Evolutionary conservation across 2,888 invertebrate genomes (phyloP), one percentile per base, ranked within the genome.

Genomic region (Leistus spinibarbis): DNA sequence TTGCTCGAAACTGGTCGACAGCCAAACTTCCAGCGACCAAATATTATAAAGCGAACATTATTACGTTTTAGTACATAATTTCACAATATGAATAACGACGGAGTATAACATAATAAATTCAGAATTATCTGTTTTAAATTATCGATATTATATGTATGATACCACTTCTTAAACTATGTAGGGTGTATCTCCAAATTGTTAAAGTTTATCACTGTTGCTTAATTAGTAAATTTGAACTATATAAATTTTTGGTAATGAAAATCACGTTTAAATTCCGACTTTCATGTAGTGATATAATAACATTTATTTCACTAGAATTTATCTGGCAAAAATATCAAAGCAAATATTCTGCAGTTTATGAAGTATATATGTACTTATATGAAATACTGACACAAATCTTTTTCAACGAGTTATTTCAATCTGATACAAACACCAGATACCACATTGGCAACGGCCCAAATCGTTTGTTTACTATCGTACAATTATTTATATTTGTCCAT

Each of bases 401-500:
- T 40, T 67, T 67, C 66, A 73, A 57, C 67, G 62, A 62, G 57
- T 62, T 67, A 65, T 60, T 67, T 66, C 73, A 67, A 73, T 73
- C 67, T 57, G 73, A 73, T 73, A 73, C 67, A 22, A 54, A 67
- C 67, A 67, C 73, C 62, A 73, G 62, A 73, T 73, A 67, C 54
- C 40, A n/a, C n/a, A 40, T 62, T 73, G 73, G 73, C 27, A 7
- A 23, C 22, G n/a, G 22, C 40, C 73, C 73, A 73, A 73, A 73
- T 73, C 73, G 67, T 53, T 67, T 73, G 67, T 73, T 73, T 67
- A 73, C 73, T 67, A 67, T 73, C 22, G 53, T 62, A 67, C 73
- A 73, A 73, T 73, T 73, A 73, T 73, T 73, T 73, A 73, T 73
- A 73, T 67, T 73, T 67, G 67, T 67, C 60, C 73, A 53, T 73